phyloP scores from a whole-genome alignment of 2,113 vertebrate genomes.

The Pagrus major region DNA sequence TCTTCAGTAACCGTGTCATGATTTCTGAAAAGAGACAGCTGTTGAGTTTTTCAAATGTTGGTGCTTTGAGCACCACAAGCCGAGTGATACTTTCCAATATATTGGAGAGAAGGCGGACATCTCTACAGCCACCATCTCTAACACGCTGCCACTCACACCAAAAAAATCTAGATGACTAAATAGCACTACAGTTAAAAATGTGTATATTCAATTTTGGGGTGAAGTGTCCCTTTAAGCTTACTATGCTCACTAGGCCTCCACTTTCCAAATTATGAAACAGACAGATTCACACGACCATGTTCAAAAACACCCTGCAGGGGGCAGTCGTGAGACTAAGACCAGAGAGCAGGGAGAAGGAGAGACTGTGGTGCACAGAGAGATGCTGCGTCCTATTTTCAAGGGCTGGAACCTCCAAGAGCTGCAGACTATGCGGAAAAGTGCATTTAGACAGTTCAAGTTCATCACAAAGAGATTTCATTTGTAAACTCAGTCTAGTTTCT shows the following conservation, averaged over 20 bases:
- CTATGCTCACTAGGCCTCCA: slow-evolving; percentile 4
- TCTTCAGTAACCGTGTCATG: too few relatives aligned
- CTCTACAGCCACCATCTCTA: too few relatives aligned
- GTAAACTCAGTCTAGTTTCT: not conserved
- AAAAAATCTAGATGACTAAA: too few relatives aligned
- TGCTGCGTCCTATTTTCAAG: slow-evolving; percentile 10
- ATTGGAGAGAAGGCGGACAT: too few relatives aligned
- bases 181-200: too few relatives aligned
- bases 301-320: slow-evolving; percentile 58
- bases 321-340: slow-evolving; percentile 31
- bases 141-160: too few relatives aligned
- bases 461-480: not conserved
- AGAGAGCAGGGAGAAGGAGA: not conserved
- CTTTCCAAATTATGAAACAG: slow-evolving; percentile 28
- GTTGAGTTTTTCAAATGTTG: too few relatives aligned
- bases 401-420: not conserved
- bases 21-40: too few relatives aligned
- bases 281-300: slow-evolving; percentile 2
- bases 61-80: too few relatives aligned
- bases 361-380: slow-evolving; percentile 4
- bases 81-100: too few relatives aligned
- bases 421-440: not conserved
- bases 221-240: too few relatives aligned
- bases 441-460: not conserved
- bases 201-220: too few relatives aligned